phyloP scores from a whole-genome alignment of 1,140 invertebrate species.

The Neodiprion lecontei region DNA sequence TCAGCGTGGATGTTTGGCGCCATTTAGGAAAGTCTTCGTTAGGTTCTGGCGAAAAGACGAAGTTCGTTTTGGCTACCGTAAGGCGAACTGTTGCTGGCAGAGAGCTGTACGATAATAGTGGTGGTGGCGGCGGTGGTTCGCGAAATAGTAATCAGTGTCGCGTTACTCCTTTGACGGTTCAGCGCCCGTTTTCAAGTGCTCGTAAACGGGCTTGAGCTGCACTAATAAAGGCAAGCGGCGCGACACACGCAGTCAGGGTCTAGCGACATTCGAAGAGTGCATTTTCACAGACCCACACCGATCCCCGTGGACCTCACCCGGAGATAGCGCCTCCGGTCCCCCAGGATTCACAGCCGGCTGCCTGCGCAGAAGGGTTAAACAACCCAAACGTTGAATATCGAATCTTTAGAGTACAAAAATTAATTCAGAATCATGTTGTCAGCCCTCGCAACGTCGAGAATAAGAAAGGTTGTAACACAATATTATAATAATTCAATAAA shows the following conservation, averaged over 20 bases:
- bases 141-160: conserved; percentile 34
- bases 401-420: not conserved
- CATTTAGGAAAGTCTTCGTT: too few relatives aligned
- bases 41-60: not conserved
- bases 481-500: too few relatives aligned
- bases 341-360: not conserved
- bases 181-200: conserved; percentile 28
- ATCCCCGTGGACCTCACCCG: not conserved
- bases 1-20: too few relatives aligned
- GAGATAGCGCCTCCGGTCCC: not conserved
- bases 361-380: not conserved
- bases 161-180: conserved; percentile 41
- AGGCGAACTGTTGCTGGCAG: not conserved
- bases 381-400: not conserved
- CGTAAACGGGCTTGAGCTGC: conserved; percentile 30
- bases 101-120: not conserved
- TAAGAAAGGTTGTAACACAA: too few relatives aligned
- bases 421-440: too few relatives aligned
- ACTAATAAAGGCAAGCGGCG: conserved; percentile 18
- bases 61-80: not conserved
- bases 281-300: conserved; percentile 31
- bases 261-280: conserved; percentile 16
- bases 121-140: not conserved
- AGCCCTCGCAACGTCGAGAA: too few relatives aligned
- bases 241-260: conserved; percentile 38